These are phyloP conservation scores for Tethea ocularis DNA, from an alignment of 2,888 invertebrate species.

Conservation along the genomic window DNA sequence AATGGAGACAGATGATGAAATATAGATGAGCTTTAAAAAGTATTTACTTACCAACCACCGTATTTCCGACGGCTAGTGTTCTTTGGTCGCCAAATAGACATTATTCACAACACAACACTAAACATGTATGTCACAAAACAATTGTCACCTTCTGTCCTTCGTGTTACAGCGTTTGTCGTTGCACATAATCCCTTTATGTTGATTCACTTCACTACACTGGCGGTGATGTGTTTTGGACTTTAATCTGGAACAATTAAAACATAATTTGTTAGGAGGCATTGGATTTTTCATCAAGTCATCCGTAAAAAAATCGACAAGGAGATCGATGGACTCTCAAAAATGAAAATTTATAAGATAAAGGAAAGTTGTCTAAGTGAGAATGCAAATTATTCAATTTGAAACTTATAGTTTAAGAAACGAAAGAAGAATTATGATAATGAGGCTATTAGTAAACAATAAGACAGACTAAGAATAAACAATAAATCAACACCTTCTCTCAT, in stretches of 20 bases:
- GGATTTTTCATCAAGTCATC: no score
- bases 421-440: neutral
- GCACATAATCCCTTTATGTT: constrained; percentile 62
- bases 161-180: constrained; percentile 39
- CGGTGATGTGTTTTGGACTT: constrained; percentile 18
- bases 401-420: neutral
- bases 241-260: constrained; percentile 48
- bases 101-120: constrained; percentile 57
- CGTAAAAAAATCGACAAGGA: no score
- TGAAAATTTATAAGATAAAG: neutral
- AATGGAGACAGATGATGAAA: no score
- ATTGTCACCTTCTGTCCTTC: constrained; percentile 70
- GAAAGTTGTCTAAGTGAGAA: no score
- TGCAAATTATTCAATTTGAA: no score
- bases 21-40: constrained; percentile 6
- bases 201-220: constrained; percentile 50
- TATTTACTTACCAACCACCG: constrained; percentile 62
- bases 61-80: constrained; percentile 77
- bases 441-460: neutral
- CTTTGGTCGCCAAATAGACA: constrained; percentile 71
- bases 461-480: neutral
- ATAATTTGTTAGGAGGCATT: neutral
- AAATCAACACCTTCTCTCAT: neutral
- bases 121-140: constrained; percentile 58
- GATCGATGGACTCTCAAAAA: no score